Conservation (phyloP, 2,797 vertebrate genomes). For the Paedocypris micromegethes region DNA sequence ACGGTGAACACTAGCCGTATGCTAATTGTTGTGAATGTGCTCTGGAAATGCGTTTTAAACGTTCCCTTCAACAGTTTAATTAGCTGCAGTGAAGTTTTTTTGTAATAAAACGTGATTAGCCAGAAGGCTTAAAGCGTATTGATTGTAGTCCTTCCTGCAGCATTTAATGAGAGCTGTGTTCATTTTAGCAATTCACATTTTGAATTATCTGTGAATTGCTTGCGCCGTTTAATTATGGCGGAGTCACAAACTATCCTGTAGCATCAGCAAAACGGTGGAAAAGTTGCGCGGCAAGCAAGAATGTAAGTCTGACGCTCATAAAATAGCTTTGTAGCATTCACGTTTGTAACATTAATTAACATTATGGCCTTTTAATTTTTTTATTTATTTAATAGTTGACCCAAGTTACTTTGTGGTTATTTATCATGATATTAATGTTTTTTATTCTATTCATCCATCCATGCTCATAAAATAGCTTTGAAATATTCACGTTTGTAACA, state of each 20-base stretch:
- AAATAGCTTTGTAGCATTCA: constrained; percentile 37
- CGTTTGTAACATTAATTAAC: constrained; percentile 35
- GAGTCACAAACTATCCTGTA: constrained; percentile 38
- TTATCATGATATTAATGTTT: no score
- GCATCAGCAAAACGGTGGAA: constrained; percentile 24
- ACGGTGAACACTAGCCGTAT: constrained; percentile 45
- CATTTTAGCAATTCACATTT: constrained; percentile 43
- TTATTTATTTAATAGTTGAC: no score
- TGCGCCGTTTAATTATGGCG: constrained; percentile 46
- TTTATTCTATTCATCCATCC: no score
- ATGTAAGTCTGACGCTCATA: constrained; percentile 32
- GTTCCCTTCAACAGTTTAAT: constrained; percentile 43
- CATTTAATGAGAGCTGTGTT: constrained; percentile 43
- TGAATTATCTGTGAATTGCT: constrained; percentile 41
- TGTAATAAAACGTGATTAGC: constrained; percentile 46
- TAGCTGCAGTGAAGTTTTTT: constrained; percentile 35
- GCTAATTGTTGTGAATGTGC: constrained; percentile 46
- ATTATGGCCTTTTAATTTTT: constrained; percentile 29
- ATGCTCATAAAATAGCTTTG: no score
- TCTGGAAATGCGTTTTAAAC: constrained; percentile 40
- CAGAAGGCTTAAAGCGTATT: constrained; percentile 42
- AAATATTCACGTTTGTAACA: no score
- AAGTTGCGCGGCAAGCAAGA: constrained; percentile 30
- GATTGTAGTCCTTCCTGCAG: constrained; percentile 37
- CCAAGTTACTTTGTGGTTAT: no score